These are phyloP conservation scores for Oligia fasciuncula DNA, from an alignment of 2,888 invertebrate genomes.

Conservation along the genomic window DNA sequence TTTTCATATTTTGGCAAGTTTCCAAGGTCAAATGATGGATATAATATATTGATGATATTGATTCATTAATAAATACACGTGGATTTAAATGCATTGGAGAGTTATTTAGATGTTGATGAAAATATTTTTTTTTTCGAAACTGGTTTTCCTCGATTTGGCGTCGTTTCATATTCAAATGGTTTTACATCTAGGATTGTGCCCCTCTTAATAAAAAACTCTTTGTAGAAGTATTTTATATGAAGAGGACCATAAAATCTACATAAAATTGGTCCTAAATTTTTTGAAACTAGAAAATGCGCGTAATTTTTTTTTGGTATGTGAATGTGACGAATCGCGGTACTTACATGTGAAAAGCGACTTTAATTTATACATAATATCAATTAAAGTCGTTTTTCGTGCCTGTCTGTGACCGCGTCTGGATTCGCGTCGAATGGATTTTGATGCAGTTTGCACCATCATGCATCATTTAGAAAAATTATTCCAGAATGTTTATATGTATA, in stretches of 20 bases:
- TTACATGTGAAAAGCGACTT: background rate
- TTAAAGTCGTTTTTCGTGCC: background rate
- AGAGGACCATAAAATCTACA: background rate
- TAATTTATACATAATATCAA: background rate
- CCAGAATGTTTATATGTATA: background rate
- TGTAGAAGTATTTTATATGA: background rate
- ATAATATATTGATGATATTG: background rate
- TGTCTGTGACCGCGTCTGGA: background rate
- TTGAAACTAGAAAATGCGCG: background rate
- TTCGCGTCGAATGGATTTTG: background rate
- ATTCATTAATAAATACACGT: constrained; percentile 33
- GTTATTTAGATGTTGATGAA: background rate
- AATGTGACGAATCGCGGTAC: background rate
- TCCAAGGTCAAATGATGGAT: constrained; percentile 17
- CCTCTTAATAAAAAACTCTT: background rate
- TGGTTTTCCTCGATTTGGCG: constrained; percentile 5
- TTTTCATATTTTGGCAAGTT: constrained; percentile 22
- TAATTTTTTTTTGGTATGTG: background rate
- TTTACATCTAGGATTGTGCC: background rate
- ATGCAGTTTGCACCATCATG: background rate
- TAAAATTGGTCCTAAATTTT: background rate
- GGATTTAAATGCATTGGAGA: background rate
- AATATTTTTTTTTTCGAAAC: background rate
- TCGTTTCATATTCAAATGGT: background rate
- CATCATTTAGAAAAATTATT: background rate